phyloP scores from a whole-genome alignment of 2,888 invertebrate species.

The Chalcis sispes region DNA sequence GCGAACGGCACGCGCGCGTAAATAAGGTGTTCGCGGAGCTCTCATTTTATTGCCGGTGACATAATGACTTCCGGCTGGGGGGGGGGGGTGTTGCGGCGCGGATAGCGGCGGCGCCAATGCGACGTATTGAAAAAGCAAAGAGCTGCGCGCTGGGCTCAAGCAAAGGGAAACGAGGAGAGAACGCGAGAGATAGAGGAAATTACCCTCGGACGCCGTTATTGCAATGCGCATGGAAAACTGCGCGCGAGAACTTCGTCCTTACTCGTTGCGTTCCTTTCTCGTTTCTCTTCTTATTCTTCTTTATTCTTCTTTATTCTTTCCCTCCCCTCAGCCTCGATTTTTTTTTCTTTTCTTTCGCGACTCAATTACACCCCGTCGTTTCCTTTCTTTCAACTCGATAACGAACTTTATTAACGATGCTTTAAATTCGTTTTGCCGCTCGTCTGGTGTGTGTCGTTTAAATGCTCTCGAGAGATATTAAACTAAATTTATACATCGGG shows the following conservation, averaged over 20 bases:
- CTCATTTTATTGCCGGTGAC: conserved; percentile 41
- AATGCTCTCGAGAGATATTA: too few species aligned
- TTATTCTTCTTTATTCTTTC: too few species aligned
- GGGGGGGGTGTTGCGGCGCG: background rate
- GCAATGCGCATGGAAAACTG: conserved; percentile 20
- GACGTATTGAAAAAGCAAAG: conserved; percentile 24
- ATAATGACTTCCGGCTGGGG: conserved; percentile 44
- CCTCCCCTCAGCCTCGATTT: background rate
- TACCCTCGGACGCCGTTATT: conserved; percentile 40
- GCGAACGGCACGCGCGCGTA: too few species aligned
- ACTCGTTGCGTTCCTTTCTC: background rate
- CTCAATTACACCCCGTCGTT: too few species aligned
- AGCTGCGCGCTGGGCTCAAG: background rate
- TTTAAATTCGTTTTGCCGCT: background rate
- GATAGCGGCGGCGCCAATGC: conserved; percentile 27
- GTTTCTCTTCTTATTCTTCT: background rate
- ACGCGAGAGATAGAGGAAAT: conserved; percentile 28
- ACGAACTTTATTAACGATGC: background rate
- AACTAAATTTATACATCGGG: too few species aligned
- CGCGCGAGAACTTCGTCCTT: background rate
- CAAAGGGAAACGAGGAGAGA: too few species aligned
- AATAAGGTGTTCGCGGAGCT: conserved; percentile 20
- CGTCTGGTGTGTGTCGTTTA: too few species aligned
- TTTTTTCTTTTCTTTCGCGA: background rate
- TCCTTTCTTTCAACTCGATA: too few species aligned